Evolutionary conservation across 1,140 invertebrate species (phyloP), one percentile per base, ranked within the genome.

Genomic region (Achroia grisella): DNA sequence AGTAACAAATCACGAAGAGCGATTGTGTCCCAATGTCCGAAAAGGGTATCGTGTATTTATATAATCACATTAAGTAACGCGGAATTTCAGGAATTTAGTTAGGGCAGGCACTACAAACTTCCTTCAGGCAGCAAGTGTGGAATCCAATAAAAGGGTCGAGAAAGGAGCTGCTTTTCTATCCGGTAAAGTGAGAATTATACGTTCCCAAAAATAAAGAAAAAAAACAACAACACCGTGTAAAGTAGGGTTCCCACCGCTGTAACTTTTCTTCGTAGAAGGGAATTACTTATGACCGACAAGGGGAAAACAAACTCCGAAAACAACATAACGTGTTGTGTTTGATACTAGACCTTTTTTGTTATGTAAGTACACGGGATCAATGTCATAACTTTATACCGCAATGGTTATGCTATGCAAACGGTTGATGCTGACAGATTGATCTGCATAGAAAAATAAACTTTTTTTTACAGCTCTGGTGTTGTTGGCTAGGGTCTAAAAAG

Each of bases 101-200:
- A 68, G 52, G 17, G 17, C 17, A n/a, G 57, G 51, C 59, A 58
- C 57, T 61, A 56, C 65, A 67, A 73, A 70, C 66, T 64, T 67
- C 58, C 48, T 51, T 52, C 46, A 52, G 42, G 49, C 58, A 63
- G 55, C 62, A 62, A 62, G 51, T 64, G 59, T 35, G 76, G 76
- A 80, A 80, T 80, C 63, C 73, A 77, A 80, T 80, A 77, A 76
- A 72, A 60, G 54, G 55, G 48, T 57, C 56, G 55, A 46, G 51
- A 52, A 48, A 47, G 45, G 61, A 52, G 53, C 45, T 50, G 56
- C 52, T 48, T 65, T 62, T 58, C 60, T 64, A 57, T 65, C 57
- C 51, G 47, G 51, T 53, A 68, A 71, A 75, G 67, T 68, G 64
- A 66, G 60, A 72, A 75, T 75, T 71, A 75, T 71, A 70, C 65